Conservation (phyloP, 2,113 vertebrate genomes). For the Catharus fuscescens region DNA sequence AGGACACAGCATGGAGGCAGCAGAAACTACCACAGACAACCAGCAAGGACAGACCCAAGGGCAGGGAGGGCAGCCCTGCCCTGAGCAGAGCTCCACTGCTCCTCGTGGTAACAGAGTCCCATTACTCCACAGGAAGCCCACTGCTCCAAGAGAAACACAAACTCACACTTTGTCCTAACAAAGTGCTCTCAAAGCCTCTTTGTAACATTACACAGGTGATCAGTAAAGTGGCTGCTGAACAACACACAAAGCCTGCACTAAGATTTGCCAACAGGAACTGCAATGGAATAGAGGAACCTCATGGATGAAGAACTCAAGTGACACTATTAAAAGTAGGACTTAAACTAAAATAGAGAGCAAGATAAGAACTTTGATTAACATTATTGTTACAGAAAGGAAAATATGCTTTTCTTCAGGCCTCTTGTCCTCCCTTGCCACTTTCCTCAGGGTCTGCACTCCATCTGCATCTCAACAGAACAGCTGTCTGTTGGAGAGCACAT, state of each 20-base stretch:
- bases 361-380: background rate
- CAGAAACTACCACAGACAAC: accelerated
- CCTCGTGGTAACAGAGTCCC: accelerated
- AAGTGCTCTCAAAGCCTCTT: background rate
- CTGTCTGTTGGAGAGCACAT: background rate
- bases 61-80: background rate
- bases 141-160: background rate
- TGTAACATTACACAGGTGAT: background rate
- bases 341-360: background rate
- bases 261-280: background rate
- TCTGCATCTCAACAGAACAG: background rate
- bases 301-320: background rate
- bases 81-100: background rate
- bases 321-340: background rate
- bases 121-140: background rate
- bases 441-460: background rate
- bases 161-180: background rate
- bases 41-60: background rate
- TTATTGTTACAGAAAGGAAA: background rate
- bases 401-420: background rate
- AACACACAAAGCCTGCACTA: background rate
- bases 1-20: background rate
- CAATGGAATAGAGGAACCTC: background rate
- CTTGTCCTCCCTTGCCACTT: background rate
- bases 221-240: background rate